phyloP scores from a whole-genome alignment of 2,113 vertebrate species.

The Silurus meridionalis region DNA sequence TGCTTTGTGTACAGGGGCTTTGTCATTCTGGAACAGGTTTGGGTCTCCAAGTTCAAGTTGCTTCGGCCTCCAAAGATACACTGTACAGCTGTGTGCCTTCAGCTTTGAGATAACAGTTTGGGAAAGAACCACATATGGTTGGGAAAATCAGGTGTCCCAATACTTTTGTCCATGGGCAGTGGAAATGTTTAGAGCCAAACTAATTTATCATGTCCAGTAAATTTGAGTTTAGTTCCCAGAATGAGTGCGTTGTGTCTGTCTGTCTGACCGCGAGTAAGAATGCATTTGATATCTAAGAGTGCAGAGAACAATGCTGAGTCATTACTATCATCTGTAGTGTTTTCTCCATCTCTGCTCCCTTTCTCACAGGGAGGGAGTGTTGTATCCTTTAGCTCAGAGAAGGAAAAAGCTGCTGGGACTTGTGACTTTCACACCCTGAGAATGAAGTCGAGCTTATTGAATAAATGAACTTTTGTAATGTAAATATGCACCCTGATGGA shows the following conservation, averaged over 20 bases:
- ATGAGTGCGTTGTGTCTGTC: neutral
- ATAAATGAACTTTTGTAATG: neutral
- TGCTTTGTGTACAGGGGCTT: too few relatives aligned
- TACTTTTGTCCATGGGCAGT: too few relatives aligned
- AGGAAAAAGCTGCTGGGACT: constrained; percentile 20
- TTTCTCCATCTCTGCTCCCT: constrained; percentile 9
- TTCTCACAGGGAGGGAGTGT: constrained; percentile 3
- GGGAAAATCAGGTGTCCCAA: too few relatives aligned
- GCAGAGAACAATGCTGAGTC: neutral
- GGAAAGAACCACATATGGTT: too few relatives aligned
- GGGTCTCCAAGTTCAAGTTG: too few relatives aligned
- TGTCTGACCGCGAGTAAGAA: neutral
- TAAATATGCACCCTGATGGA: neutral
- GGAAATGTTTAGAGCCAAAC: neutral
- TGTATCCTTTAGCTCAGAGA: constrained; percentile 36
- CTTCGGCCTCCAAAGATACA: too few relatives aligned
- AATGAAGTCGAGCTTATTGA: neutral
- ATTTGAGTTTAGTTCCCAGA: neutral
- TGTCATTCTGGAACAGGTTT: too few relatives aligned
- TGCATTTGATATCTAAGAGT: constrained; percentile 8
- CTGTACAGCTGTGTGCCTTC: too few relatives aligned
- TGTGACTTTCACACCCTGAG: constrained; percentile 20
- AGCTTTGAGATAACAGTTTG: too few relatives aligned
- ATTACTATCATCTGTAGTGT: neutral
- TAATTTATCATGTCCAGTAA: neutral